Evolutionary conservation across 1,140 invertebrate genomes (phyloP), one percentile per base, ranked within the genome.

Genomic region (Cotesia chilonis): DNA sequence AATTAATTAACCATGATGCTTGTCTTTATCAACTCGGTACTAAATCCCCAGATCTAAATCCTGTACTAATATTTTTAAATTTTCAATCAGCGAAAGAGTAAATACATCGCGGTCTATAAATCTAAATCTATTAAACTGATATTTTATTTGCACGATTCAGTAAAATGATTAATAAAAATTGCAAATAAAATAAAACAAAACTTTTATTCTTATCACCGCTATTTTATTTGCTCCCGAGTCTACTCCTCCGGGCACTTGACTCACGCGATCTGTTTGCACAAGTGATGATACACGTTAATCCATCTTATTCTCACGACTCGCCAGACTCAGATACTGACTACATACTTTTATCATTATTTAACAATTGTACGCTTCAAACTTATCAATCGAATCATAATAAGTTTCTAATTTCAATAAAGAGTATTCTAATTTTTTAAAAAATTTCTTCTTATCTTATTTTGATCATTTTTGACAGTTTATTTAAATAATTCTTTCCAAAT

Each of bases 251-350:
- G 65, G 66, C 51, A 54, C 66, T 68, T 68, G 51, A 68, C 52
- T 51, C 28, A 68, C 52, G 47, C 66, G 52, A 68, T 57, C 66
- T 68, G 36, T 68, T 68, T 68, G 41, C 51, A 68, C 66, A 68
- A 55, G 66, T 68, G 66, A 52, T 68, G 38, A 12, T 68, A 35
- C n/a, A 68, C 36, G 57, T 59, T 59, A 17, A 59, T 59, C 20
- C 14, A 59, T 59, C 57, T 59, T 59, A 4, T 59, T 59, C 57
- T 59, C 57, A 59, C 57, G 20, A 59, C 20, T 59, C 57, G 10
- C 9, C 57, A 59, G 57, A 59, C 57, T 28, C 3, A 28, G 28
- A 28, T 28, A 28, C 28, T 2, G 28, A 28, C 3, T 28, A 28
- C 28, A 28, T 28, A 28, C 28, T 59, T 59, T 59, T 59, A 59